These are phyloP conservation scores for Doryteuthis pealeii DNA, from an alignment of 1,140 invertebrate genomes.

Conservation along the genomic window DNA sequence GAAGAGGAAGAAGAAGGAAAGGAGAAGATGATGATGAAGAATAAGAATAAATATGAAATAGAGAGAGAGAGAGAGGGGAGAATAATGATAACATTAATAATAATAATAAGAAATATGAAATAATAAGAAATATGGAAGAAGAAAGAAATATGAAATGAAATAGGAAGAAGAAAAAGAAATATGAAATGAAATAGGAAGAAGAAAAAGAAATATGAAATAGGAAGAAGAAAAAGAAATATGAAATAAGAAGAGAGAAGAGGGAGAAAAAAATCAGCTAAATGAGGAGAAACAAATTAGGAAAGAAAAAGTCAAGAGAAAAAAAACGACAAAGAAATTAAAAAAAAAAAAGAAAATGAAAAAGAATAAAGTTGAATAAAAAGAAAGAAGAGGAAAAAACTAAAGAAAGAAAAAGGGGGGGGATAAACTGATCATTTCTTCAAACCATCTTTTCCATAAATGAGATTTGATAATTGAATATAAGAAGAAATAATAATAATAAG, in stretches of 20 bases:
- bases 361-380: too few species aligned
- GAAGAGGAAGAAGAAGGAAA: background rate
- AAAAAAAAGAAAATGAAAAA: background rate
- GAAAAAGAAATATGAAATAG: slow-evolving; percentile 11
- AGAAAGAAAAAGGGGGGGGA: too few species aligned
- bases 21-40: background rate
- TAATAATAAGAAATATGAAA: background rate
- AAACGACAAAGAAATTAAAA: background rate
- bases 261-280: slow-evolving; percentile 8
- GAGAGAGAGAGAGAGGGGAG: slow-evolving; percentile 2
- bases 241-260: background rate
- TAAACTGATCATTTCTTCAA: too few species aligned
- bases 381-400: too few species aligned
- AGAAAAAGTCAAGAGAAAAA: background rate
- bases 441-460: too few species aligned
- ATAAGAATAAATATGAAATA: background rate
- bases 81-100: background rate
- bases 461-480: too few species aligned
- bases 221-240: slow-evolving; percentile 9
- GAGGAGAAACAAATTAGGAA: background rate
- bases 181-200: background rate
- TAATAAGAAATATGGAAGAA: background rate
- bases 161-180: too few species aligned
- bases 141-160: too few species aligned
- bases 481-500: too few species aligned